Conservation (phyloP, 2,113 vertebrate genomes). For the Nerophis lumbriciformis region DNA sequence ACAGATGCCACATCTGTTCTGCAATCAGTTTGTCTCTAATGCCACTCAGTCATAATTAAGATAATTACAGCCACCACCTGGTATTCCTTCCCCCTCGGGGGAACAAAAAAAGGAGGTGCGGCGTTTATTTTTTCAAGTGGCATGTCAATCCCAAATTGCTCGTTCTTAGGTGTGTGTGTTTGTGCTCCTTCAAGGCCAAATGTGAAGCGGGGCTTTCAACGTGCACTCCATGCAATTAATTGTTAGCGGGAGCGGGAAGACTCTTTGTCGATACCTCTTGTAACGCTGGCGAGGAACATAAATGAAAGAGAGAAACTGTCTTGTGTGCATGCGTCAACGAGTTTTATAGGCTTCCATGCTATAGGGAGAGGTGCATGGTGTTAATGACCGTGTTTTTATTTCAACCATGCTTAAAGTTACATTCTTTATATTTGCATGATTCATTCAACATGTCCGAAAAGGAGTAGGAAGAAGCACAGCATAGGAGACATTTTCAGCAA, state of each 20-base stretch:
- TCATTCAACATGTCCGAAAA: too few species aligned
- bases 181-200: conserved; percentile 19
- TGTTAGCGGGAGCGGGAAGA: conserved; percentile 23
- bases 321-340: background rate
- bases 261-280: conserved; percentile 40
- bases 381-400: conserved; percentile 3
- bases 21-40: too few species aligned
- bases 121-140: too few species aligned
- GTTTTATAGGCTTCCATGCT: conserved; percentile 7
- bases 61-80: too few species aligned
- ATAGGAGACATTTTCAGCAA: too few species aligned
- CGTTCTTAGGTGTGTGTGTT: background rate
- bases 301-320: conserved; percentile 33
- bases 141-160: too few species aligned
- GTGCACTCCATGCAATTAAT: conserved; percentile 51
- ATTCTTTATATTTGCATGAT: too few species aligned
- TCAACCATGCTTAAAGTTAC: background rate
- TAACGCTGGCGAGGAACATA: conserved; percentile 26
- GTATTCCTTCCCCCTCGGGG: too few species aligned
- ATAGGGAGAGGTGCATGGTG: conserved; percentile 6
- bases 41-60: too few species aligned
- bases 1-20: too few species aligned
- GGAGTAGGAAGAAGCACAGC: too few species aligned
- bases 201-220: conserved; percentile 42
- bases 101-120: too few species aligned